Evolutionary conservation across 2,113 vertebrate genomes (phyloP).

Genomic region (Eurystomus gularis): DNA sequence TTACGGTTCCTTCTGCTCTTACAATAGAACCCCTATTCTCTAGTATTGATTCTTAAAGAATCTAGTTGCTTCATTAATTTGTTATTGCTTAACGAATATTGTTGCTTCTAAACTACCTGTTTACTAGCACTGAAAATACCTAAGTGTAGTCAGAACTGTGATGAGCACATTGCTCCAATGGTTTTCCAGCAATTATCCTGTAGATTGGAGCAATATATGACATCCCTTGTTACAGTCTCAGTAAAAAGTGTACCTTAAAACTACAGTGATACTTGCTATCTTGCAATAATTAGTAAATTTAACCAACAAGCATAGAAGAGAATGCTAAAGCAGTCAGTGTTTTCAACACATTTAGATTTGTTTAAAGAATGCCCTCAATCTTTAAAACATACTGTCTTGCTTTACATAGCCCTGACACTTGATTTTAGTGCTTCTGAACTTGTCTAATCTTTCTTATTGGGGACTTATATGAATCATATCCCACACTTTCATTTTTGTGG

Average conservation of each 20-base stretch:
- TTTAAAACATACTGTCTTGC: neutral
- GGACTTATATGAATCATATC: neutral
- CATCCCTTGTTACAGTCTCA: neutral
- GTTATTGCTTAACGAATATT: too few species aligned
- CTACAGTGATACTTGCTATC: neutral
- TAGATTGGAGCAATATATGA: neutral
- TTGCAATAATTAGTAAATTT: constrained; percentile 16
- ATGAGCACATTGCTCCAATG: neutral
- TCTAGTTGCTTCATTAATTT: neutral
- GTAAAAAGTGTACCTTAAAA: neutral
- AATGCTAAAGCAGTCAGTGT: neutral
- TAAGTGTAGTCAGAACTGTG: neutral
- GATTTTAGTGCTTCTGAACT: neutral
- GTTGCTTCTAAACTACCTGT: neutral
- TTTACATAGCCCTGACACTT: neutral
- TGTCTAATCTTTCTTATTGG: neutral
- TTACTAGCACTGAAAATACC: neutral
- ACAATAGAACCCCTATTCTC: neutral
- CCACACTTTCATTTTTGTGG: neutral
- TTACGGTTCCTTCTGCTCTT: neutral
- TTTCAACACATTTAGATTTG: neutral
- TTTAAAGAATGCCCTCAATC: neutral
- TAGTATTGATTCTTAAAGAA: neutral
- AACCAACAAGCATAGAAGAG: neutral
- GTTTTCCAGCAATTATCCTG: neutral